These are phyloP conservation scores for Podarcis raffonei DNA, from an alignment of 2,113 vertebrate species.

Conservation along the genomic window DNA sequence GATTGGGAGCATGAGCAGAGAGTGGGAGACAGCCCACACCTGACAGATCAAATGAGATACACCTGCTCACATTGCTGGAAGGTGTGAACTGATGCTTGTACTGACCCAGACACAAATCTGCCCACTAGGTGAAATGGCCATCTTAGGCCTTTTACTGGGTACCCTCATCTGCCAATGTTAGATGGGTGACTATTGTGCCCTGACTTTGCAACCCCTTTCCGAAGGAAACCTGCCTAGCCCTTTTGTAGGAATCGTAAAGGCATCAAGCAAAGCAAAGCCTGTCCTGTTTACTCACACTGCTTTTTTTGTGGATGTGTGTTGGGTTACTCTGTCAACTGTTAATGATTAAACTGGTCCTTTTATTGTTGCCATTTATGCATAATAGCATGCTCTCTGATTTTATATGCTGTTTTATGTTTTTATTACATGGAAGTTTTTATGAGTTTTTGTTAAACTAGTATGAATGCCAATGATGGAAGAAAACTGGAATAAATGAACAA, in stretches of 20 bases:
- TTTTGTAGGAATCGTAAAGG: not conserved
- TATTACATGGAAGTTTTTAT: not conserved
- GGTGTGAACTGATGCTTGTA: not conserved
- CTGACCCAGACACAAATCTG: not conserved
- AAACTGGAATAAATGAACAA: not conserved
- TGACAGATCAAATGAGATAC: not conserved
- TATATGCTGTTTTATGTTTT: not conserved
- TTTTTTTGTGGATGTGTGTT: not conserved
- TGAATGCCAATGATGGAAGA: not conserved
- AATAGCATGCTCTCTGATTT: not conserved
- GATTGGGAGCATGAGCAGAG: fast-evolving
- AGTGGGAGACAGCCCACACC: not conserved
- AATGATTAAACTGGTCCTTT: not conserved
- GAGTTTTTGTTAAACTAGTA: not conserved
- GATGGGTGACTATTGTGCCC: not conserved
- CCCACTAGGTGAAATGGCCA: not conserved
- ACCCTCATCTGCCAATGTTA: not conserved
- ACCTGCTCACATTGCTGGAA: not conserved
- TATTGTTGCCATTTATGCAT: not conserved
- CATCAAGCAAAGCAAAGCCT: not conserved
- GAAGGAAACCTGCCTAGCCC: not conserved
- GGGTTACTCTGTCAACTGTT: not conserved
- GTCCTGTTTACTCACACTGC: not conserved
- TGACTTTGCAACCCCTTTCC: not conserved
- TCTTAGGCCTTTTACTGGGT: not conserved